These are phyloP conservation scores for Hypanus sabinus DNA, from an alignment of 2,113 vertebrate genomes.

Conservation along the genomic window DNA sequence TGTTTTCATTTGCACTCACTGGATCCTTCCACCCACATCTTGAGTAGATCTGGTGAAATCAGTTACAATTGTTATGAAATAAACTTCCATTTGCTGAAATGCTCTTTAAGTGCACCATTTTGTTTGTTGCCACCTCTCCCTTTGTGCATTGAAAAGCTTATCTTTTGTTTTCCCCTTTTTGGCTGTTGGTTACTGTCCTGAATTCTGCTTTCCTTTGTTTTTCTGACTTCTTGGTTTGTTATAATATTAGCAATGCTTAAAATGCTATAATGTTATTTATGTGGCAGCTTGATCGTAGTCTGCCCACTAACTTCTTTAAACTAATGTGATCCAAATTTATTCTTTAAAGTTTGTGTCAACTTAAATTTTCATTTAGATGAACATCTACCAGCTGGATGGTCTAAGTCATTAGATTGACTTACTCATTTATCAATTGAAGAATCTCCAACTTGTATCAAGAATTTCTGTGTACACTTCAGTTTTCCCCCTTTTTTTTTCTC, in stretches of 20 bases:
- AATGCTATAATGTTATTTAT: too few relatives aligned
- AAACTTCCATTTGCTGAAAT: too few relatives aligned
- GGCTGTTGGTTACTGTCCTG: background rate
- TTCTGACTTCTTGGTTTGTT: background rate
- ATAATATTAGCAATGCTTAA: too few relatives aligned
- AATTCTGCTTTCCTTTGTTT: background rate
- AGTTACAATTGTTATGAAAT: too few relatives aligned
- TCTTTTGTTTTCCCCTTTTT: background rate
- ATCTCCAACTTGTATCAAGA: background rate
- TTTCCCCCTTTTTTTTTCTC: background rate
- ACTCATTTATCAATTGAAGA: background rate
- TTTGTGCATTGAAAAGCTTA: background rate
- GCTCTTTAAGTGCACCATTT: background rate
- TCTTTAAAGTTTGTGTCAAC: too few relatives aligned
- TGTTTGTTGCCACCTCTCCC: background rate
- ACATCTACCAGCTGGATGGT: background rate
- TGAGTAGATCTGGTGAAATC: background rate
- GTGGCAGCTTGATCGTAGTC: background rate
- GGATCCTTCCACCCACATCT: background rate
- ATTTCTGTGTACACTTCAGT: background rate
- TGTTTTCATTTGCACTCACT: background rate
- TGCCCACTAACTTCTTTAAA: background rate
- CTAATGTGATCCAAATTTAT: background rate
- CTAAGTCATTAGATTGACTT: background rate
- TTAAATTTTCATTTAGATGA: background rate